A percentile compares a stretch with the other conserved stretches of the same genome.
Evolutionary conservation across 2,797 vertebrate species (phyloP).

Genomic region (Coccyzus lansbergi): DNA sequence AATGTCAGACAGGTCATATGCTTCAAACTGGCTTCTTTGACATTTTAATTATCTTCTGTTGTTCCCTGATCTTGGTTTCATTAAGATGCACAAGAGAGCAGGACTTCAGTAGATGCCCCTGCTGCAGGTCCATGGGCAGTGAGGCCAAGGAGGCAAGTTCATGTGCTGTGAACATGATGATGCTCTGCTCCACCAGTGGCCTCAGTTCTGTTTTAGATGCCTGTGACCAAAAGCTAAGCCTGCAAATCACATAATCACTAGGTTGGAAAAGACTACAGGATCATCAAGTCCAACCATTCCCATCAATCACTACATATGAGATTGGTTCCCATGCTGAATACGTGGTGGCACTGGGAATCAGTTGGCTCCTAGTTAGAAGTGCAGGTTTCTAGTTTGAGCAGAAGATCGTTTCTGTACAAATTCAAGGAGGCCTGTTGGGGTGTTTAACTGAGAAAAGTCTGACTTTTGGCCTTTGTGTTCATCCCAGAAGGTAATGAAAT

Average conservation of each 20-base stretch:
- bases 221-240: neutral
- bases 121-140: too few relatives aligned
- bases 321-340: neutral
- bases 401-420: neutral
- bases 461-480: neutral
- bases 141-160: neutral
- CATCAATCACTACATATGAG: too few relatives aligned
- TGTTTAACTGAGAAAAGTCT: neutral
- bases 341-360: neutral
- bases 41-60: neutral
- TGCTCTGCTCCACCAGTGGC: neutral
- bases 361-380: neutral
- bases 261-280: too few relatives aligned
- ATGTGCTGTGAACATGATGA: neutral
- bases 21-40: neutral
- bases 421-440: fast-evolving
- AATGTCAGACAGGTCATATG: neutral
- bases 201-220: neutral
- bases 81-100: neutral
- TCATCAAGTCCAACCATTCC: too few relatives aligned
- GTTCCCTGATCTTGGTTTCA: neutral
- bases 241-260: too few relatives aligned
- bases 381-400: neutral
- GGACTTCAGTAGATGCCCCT: neutral
- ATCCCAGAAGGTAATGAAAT: neutral